These are phyloP conservation scores for Tauraco hartlaubi DNA, from an alignment of 2,797 vertebrate species.

Conservation along the genomic window DNA sequence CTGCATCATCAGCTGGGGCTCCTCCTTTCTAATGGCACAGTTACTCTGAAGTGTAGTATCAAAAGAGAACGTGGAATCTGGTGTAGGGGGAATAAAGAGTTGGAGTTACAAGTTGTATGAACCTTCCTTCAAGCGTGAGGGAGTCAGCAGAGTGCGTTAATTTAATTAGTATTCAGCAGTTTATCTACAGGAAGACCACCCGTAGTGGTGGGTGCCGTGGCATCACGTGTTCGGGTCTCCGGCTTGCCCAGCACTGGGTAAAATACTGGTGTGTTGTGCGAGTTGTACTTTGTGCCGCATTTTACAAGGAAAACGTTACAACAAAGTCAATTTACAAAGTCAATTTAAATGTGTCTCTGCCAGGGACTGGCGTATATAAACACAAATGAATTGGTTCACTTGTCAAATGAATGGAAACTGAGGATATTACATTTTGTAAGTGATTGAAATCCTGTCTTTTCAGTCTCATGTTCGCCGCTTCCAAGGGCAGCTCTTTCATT, in stretches of 20 bases:
- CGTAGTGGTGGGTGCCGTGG: neutral
- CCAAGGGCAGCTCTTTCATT: neutral
- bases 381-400: slow-evolving; percentile 50
- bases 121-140: neutral
- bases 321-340: slow-evolving; percentile 31
- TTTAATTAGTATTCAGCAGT: neutral
- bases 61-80: neutral
- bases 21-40: accelerated
- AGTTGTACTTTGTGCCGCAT: neutral
- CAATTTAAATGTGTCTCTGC: neutral
- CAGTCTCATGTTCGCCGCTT: neutral
- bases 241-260: neutral
- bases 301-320: slow-evolving; percentile 19
- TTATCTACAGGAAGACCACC: neutral
- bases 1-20: neutral
- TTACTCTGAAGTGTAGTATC: neutral
- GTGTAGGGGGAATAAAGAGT: neutral
- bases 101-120: accelerated
- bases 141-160: neutral
- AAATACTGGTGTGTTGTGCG: neutral
- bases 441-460: slow-evolving; percentile 35
- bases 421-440: slow-evolving; percentile 22
- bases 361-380: neutral
- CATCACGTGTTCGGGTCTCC: neutral
- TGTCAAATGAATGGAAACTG: slow-evolving; percentile 49